A percentile compares a stretch with the other conserved stretches of the same genome.
phyloP scores from a whole-genome alignment of 1,140 invertebrate genomes.

The Lasioglossum baleicum region DNA sequence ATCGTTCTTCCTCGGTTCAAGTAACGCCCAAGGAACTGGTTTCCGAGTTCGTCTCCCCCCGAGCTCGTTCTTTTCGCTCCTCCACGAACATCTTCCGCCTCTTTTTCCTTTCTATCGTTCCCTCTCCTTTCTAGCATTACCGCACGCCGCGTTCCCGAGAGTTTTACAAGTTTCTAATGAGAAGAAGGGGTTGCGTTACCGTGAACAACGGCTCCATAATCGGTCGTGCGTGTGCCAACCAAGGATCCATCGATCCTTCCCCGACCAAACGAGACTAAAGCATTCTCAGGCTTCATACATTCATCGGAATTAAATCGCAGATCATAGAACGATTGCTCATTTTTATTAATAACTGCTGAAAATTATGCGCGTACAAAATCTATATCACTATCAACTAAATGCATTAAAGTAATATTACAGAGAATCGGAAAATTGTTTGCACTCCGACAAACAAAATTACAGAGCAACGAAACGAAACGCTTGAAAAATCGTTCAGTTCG shows the following conservation, averaged over 20 bases:
- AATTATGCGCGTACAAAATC: too few species aligned
- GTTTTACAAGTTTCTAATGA: conserved; percentile 71
- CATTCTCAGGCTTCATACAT: not conserved
- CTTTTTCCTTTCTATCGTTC: not conserved
- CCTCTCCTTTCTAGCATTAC: conserved; percentile 32
- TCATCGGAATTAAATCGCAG: too few species aligned
- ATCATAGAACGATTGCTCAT: too few species aligned
- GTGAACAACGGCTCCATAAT: conserved; percentile 43
- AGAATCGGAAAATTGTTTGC: too few species aligned
- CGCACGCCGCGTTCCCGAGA: conserved; percentile 25
- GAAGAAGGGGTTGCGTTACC: conserved; percentile 63
- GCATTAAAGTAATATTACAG: too few species aligned
- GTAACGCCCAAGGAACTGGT: conserved; percentile 63
- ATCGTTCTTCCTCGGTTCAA: conserved; percentile 51
- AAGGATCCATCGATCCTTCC: conserved; percentile 24
- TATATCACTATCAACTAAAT: too few species aligned
- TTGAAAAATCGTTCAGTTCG: too few species aligned
- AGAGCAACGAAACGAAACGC: too few species aligned
- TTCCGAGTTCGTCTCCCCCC: conserved; percentile 51
- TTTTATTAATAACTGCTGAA: too few species aligned
- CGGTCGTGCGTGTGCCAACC: not conserved
- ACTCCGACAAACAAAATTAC: too few species aligned
- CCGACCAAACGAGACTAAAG: conserved; percentile 13
- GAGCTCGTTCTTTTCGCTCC: conserved; percentile 1
- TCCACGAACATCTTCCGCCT: conserved; percentile 14